These are phyloP conservation scores for Potamilus streckersoni DNA, from an alignment of 1,140 invertebrate genomes.

Conservation along the genomic window DNA sequence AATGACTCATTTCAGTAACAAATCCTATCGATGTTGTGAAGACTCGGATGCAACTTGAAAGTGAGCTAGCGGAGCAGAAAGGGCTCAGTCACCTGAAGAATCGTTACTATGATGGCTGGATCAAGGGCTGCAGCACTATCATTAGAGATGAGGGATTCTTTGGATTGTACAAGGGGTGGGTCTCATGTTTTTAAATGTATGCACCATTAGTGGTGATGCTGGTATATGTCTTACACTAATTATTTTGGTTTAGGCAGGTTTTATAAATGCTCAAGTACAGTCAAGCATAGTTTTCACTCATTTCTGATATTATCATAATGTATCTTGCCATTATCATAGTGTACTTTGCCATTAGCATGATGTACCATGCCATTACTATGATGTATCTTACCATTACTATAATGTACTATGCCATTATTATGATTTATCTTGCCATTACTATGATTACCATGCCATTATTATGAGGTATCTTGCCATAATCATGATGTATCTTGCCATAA, in stretches of 20 bases:
- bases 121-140: conserved; percentile 39
- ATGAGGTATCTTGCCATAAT: too few species aligned
- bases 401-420: too few species aligned
- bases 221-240: neutral
- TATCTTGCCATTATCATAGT: too few species aligned
- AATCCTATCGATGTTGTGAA: conserved; percentile 59
- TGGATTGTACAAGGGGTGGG: conserved; percentile 51
- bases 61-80: conserved; percentile 41
- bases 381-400: too few species aligned
- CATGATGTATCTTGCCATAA: too few species aligned
- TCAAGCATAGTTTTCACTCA: neutral
- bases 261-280: neutral
- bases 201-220: neutral
- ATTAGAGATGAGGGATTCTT: conserved; percentile 46
- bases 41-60: conserved; percentile 56
- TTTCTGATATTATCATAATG: neutral
- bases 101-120: conserved; percentile 50
- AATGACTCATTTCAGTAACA: conserved; percentile 40
- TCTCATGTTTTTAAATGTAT: too few species aligned
- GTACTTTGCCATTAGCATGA: too few species aligned
- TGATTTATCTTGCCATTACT: too few species aligned
- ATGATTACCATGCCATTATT: too few species aligned
- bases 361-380: too few species aligned
- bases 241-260: neutral
- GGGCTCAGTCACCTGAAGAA: conserved; percentile 31